Conservation (phyloP, 2,888 invertebrate genomes). For the Brachypalpus laphriformis region DNA sequence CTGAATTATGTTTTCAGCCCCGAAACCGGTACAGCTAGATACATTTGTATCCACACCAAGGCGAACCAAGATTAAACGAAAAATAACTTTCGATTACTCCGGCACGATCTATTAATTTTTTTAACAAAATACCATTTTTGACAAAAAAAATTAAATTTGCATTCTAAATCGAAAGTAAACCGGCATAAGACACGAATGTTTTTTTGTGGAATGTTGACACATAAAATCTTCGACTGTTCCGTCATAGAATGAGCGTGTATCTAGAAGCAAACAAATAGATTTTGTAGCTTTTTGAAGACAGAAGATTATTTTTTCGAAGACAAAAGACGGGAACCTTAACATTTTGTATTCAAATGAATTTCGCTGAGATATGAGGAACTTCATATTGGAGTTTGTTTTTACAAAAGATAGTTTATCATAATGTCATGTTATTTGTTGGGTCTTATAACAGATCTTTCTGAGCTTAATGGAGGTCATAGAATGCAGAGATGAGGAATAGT, state of each 20-base stretch:
- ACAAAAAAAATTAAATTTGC: background rate
- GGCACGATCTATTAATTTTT: background rate
- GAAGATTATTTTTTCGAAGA: background rate
- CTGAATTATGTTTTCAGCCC: background rate
- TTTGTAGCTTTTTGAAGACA: background rate
- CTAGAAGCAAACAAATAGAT: background rate
- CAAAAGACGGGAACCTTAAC: background rate
- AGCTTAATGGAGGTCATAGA: background rate
- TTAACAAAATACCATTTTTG: background rate
- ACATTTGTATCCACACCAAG: background rate
- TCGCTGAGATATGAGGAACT: background rate
- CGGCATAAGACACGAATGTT: background rate
- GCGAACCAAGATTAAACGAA: background rate
- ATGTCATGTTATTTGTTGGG: background rate
- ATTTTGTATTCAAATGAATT: background rate
- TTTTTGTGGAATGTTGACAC: background rate
- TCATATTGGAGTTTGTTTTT: background rate
- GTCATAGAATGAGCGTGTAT: background rate
- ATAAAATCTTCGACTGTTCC: background rate
- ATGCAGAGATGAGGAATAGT: background rate
- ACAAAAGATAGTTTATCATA: background rate
- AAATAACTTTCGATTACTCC: slow-evolving; percentile 29
- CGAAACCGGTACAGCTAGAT: slow-evolving; percentile 12
- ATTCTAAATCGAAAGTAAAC: slow-evolving; percentile 32
- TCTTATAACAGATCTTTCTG: background rate